phyloP scores from a whole-genome alignment of 2,888 invertebrate genomes.

The Sinhomidia bicolor region DNA sequence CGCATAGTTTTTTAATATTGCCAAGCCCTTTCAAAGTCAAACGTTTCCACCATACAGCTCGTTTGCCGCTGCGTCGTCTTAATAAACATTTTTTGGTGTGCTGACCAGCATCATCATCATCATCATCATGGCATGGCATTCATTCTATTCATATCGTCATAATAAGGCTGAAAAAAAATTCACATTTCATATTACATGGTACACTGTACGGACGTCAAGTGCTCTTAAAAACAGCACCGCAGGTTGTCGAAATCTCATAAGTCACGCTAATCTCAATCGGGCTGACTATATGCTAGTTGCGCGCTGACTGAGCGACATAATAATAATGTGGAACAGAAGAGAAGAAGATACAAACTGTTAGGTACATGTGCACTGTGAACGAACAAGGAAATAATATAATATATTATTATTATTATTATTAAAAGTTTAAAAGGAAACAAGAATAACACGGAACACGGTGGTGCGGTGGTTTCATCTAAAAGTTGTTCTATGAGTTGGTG shows the following conservation, averaged over 20 bases:
- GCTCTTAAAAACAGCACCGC: slow-evolving; percentile 69
- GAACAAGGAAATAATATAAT: background rate
- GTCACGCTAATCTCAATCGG: slow-evolving; percentile 75
- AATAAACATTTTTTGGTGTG: slow-evolving; percentile 60
- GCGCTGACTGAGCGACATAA: slow-evolving; percentile 65
- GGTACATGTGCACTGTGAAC: background rate
- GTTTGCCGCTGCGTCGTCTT: slow-evolving; percentile 56
- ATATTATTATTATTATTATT: too few relatives aligned
- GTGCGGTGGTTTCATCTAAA: background rate
- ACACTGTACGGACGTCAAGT: slow-evolving; percentile 61
- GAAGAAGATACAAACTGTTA: background rate
- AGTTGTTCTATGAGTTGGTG: too few relatives aligned
- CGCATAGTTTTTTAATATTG: slow-evolving; percentile 60
- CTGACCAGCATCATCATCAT: slow-evolving; percentile 17
- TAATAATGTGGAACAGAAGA: slow-evolving; percentile 59
- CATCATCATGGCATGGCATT: too few relatives aligned
- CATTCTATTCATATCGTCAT: slow-evolving; percentile 28
- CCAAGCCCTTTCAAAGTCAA: slow-evolving; percentile 71
- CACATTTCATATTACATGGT: slow-evolving; percentile 45
- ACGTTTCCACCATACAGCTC: slow-evolving; percentile 44
- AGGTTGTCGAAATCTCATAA: slow-evolving; percentile 77
- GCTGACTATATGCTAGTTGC: slow-evolving; percentile 37
- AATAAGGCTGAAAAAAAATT: slow-evolving; percentile 46
- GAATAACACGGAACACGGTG: background rate
- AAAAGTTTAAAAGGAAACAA: background rate